Evolutionary conservation across 2,888 invertebrate species (phyloP).

Genomic region (Caenorhabditis virilis): DNA sequence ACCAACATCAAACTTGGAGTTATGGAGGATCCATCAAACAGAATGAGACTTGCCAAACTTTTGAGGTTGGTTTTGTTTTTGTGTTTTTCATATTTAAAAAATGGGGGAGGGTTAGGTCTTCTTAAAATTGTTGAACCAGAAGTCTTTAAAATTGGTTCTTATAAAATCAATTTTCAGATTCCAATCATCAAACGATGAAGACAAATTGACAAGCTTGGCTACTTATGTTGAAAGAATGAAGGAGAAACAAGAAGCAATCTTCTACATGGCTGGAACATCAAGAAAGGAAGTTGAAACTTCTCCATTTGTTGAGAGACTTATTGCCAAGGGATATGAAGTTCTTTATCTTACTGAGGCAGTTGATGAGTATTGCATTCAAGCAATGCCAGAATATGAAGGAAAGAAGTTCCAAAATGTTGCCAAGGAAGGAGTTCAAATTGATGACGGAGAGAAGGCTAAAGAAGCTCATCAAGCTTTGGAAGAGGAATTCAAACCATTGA

Average conservation of each 20-base stretch:
- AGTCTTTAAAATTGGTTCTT: too few relatives aligned
- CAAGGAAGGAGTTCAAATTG: conserved; percentile 78
- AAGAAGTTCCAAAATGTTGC: conserved; percentile 99
- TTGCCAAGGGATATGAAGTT: conserved; percentile 87
- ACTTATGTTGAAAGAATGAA: conserved; percentile 95
- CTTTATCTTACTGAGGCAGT: conserved; percentile 92
- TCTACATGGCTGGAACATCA: conserved; percentile 90
- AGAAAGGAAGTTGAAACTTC: conserved; percentile 79
- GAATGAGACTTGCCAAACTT: conserved; percentile 91
- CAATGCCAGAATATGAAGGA: conserved; percentile 95
- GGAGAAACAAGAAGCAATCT: conserved; percentile 89
- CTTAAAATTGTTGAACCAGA: too few relatives aligned
- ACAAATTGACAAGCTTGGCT: conserved; percentile 78
- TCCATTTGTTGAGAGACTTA: conserved; percentile 91
- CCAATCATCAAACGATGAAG: conserved; percentile 74
- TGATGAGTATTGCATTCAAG: conserved; percentile 94
- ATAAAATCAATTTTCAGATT: conserved; percentile 46
- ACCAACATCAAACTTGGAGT: conserved; percentile 95
- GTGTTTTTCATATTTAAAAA: background rate
- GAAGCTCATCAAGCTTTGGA: conserved; percentile 78
- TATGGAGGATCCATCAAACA: conserved; percentile 95
- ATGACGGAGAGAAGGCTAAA: conserved; percentile 72
- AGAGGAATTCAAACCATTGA: conserved; percentile 83
- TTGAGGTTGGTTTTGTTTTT: conserved; percentile 75
- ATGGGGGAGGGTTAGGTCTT: too few relatives aligned